Evolutionary conservation across 2,113 vertebrate genomes (phyloP), one percentile per base, ranked within the genome.

Genomic region (Corythaeola cristata): DNA sequence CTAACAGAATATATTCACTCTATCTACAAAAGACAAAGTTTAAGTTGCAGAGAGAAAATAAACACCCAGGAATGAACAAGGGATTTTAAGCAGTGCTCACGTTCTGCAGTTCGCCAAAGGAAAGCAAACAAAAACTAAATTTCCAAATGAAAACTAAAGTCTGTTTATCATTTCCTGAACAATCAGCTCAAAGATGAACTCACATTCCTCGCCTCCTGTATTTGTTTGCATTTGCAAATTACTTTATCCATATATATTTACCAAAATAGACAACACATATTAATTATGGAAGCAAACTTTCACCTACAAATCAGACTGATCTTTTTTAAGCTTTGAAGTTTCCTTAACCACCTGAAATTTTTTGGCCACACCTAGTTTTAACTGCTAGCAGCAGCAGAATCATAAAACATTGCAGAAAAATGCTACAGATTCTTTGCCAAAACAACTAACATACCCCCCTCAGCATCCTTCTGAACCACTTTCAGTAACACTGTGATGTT

Each of bases 261-360:
- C 55, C 21, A 76, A 83, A 93, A 82, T 50, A 78, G 89, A 89
- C 44, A 77, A 30, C 21, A 33, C 2, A 50, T 2, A 9, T 45
- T 63, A 91, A 92, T 79, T 77, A 59, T 1, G 12, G 79, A 91
- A 69, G 62, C 59, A 74, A 83, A 62, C 77, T 76, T 85, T 80
- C 21, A 79, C 66, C 89, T 93, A 72, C 59, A 49, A 76, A 88
- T 58, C 6, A 82, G 62, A 68, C 49, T 41, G 52, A 55, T 58
- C 76, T 49, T 82, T 49, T 37, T 44, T 33, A 77, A 72, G 80
- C 94, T 95, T 95, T 93, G 71, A 93, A 94, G 84, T 80, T 79
- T 27, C 60, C 71, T n/a, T 24, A 59, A 89, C 52, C 67, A 60
- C 62, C 73, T 69, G 23, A 39, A 13, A 22, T 10, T 45, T n/a